phyloP scores from a whole-genome alignment of 1,140 invertebrate genomes.

The Metopolophium dirhodum region DNA sequence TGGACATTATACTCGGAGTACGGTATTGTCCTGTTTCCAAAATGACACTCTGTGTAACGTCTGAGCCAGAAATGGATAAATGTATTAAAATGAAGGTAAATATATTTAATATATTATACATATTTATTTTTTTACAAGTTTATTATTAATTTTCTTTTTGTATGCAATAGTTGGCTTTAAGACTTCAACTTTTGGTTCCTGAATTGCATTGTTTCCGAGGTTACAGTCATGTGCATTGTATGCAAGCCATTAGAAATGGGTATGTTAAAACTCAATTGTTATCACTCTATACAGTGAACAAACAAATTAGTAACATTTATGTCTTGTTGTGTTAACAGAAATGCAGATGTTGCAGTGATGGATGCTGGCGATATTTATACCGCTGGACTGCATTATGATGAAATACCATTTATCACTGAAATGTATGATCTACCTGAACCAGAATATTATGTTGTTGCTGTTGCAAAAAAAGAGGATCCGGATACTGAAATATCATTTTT shows the following conservation, averaged over 20 bases:
- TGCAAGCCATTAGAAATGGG: conserved; percentile 80
- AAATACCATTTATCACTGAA: conserved; percentile 89
- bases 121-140: not conserved
- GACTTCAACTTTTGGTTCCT: conserved; percentile 87
- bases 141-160: conserved; percentile 54
- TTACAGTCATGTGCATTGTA: conserved; percentile 87
- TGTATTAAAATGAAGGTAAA: conserved; percentile 91
- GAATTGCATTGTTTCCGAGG: conserved; percentile 85
- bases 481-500: conserved; percentile 87
- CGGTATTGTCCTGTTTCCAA: conserved; percentile 79
- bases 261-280: conserved; percentile 61
- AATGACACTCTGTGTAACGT: conserved; percentile 89
- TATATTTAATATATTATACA: not conserved
- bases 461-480: conserved; percentile 86
- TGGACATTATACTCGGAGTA: conserved; percentile 75
- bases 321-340: conserved; percentile 60
- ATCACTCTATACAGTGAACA: not conserved
- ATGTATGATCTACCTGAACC: conserved; percentile 84
- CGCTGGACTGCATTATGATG: conserved; percentile 78
- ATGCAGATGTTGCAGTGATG: conserved; percentile 86
- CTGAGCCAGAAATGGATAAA: conserved; percentile 87
- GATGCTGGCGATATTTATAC: conserved; percentile 95
- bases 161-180: conserved; percentile 76
- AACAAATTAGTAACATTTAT: not conserved
- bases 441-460: conserved; percentile 93